Evolutionary conservation across 2,888 invertebrate genomes (phyloP).

Genomic region (Brenthis daphne): DNA sequence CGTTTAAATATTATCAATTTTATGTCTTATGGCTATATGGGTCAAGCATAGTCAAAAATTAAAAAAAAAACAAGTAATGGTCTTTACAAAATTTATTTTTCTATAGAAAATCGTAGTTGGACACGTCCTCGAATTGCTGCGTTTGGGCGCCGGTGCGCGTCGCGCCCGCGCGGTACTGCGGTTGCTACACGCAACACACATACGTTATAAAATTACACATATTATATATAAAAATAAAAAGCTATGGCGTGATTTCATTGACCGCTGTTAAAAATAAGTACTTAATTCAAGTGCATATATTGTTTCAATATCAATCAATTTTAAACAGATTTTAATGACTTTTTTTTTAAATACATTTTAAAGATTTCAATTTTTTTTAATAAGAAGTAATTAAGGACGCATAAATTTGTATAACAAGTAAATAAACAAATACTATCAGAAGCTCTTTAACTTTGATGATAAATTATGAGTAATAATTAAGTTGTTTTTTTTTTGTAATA

Average conservation of each 20-base stretch:
- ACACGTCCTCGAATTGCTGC: conserved; percentile 75
- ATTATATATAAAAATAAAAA: conserved; percentile 7
- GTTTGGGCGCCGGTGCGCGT: conserved; percentile 61
- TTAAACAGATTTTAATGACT: too few relatives aligned
- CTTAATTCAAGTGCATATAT: too few relatives aligned
- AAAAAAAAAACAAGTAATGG: not conserved
- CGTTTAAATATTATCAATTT: not conserved
- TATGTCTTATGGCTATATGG: not conserved
- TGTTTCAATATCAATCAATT: too few relatives aligned
- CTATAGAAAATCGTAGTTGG: conserved; percentile 64
- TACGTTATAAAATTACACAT: conserved; percentile 13
- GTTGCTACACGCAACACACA: conserved; percentile 78
- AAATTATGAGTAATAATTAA: too few relatives aligned
- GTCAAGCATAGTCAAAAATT: not conserved
- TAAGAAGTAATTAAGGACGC: too few relatives aligned
- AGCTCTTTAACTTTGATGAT: too few relatives aligned
- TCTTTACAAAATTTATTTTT: conserved; percentile 19
- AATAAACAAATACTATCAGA: too few relatives aligned
- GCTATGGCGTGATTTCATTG: not conserved
- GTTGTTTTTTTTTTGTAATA: too few relatives aligned
- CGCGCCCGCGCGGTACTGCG: conserved; percentile 82
- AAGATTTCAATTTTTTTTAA: too few relatives aligned
- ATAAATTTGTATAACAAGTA: too few relatives aligned
- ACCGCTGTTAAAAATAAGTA: not conserved
- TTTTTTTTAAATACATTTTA: too few relatives aligned